phyloP scores from a whole-genome alignment of 2,888 invertebrate species.

The Deladenus siricidicola region DNA sequence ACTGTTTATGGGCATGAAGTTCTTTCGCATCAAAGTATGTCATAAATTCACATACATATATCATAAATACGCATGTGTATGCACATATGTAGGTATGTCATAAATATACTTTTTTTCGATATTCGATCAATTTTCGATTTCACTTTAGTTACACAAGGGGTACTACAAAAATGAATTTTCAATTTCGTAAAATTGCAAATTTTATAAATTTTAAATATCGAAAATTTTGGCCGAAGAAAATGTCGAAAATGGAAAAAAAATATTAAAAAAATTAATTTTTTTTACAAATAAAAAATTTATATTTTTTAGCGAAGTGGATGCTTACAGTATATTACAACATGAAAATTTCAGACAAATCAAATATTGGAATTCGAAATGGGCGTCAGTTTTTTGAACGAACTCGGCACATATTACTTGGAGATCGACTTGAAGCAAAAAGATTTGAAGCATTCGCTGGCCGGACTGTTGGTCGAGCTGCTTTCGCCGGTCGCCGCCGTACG shows the following conservation, averaged over 20 bases:
- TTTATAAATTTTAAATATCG: constrained; percentile 5
- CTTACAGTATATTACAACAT: neutral
- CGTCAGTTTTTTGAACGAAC: constrained; percentile 95
- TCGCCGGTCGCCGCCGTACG: constrained; percentile 94
- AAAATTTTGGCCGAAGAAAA: no score
- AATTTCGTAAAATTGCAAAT: no score
- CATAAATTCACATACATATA: neutral
- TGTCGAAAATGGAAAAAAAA: neutral
- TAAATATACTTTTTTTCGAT: no score
- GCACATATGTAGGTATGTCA: no score
- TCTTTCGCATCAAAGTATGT: constrained; percentile 71
- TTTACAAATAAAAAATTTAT: neutral
- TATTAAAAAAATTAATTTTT: neutral
- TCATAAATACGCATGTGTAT: no score
- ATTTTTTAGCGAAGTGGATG: neutral
- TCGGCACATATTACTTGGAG: constrained; percentile 93
- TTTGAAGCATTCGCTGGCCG: constrained; percentile 91
- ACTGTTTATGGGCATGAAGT: constrained; percentile 98
- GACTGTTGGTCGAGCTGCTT: constrained; percentile 93
- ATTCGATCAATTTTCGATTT: no score
- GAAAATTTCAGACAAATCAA: constrained; percentile 74
- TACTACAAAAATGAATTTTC: no score
- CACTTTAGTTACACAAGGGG: no score
- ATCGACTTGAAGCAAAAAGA: constrained; percentile 67
- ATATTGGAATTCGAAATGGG: constrained; percentile 98